Conservation (phyloP, 2,888 invertebrate species). For the Sycophila texana region DNA sequence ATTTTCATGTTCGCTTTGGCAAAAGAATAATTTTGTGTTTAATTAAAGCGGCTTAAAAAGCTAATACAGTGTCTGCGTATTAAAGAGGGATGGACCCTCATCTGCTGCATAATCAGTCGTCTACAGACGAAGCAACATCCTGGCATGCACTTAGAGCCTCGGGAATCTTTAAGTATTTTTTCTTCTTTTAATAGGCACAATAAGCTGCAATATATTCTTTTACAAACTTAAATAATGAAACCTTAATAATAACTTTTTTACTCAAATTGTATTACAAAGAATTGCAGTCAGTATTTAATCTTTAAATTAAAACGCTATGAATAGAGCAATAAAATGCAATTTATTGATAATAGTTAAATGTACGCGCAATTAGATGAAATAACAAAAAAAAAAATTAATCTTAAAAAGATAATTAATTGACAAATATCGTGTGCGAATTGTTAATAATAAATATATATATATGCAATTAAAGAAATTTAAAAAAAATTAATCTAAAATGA, state of each 20-base stretch:
- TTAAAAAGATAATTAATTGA: not conserved
- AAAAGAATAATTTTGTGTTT: conserved; percentile 26
- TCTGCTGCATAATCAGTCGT: conserved; percentile 41
- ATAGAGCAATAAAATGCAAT: not conserved
- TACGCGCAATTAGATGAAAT: not conserved
- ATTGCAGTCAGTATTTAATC: not conserved
- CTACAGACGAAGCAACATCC: conserved; percentile 19
- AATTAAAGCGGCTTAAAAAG: conserved; percentile 40
- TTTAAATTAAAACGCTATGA: not conserved
- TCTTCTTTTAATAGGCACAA: conserved; percentile 4
- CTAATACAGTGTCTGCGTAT: conserved; percentile 37
- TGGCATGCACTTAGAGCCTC: conserved; percentile 16
- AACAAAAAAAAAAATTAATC: not conserved
- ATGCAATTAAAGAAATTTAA: not conserved
- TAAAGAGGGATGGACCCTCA: conserved; percentile 49
- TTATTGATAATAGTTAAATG: not conserved
- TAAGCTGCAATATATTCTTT: not conserved
- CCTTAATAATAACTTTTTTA: not conserved
- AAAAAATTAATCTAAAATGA: not conserved
- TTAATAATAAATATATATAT: too few relatives aligned
- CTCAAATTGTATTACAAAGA: too few relatives aligned
- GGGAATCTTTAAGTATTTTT: conserved; percentile 6
- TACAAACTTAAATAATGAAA: too few relatives aligned
- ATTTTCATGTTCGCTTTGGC: not conserved
- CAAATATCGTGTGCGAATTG: too few relatives aligned